Percentiles rank a stretch among this genome's conserved stretches.
These are phyloP conservation scores for Drosophila rhopaloa DNA, from an alignment of 1,140 invertebrate genomes.

Conservation along the genomic window DNA sequence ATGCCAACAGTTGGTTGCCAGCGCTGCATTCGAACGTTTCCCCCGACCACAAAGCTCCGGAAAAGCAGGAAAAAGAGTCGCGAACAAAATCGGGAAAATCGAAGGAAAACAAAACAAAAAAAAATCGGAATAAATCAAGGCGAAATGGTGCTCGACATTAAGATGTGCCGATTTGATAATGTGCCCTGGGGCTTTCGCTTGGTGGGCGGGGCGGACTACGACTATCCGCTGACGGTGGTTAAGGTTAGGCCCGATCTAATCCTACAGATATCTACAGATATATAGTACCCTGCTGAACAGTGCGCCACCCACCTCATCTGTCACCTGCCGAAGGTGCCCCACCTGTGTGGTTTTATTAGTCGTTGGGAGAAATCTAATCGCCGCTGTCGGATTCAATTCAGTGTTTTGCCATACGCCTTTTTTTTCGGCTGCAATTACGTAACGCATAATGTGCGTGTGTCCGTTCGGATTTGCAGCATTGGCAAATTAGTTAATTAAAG, in stretches of 20 bases:
- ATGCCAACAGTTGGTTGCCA: slow-evolving; percentile 74
- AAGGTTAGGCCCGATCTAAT: slow-evolving; percentile 87
- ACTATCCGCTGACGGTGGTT: slow-evolving; percentile 92
- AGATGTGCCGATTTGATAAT: slow-evolving; percentile 88
- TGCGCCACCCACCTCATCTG: slow-evolving; percentile 24
- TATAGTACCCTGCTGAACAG: neutral
- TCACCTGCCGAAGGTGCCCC: slow-evolving; percentile 28
- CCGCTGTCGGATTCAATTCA: slow-evolving; percentile 4
- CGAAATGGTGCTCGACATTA: slow-evolving; percentile 86
- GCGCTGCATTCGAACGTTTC: slow-evolving; percentile 37
- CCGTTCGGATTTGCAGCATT: slow-evolving; percentile 56
- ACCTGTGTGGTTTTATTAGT: slow-evolving; percentile 12
- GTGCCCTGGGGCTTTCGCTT: slow-evolving; percentile 95
- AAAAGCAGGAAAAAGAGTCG: slow-evolving; percentile 13
- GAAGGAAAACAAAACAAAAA: slow-evolving; percentile 1
- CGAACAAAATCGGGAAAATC: slow-evolving; percentile 1
- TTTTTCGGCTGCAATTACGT: slow-evolving; percentile 38
- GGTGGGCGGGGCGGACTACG: slow-evolving; percentile 93
- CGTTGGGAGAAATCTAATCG: neutral
- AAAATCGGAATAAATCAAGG: slow-evolving; percentile 10
- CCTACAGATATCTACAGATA: neutral
- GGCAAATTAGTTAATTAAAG: slow-evolving; percentile 78
- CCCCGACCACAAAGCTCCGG: slow-evolving; percentile 1
- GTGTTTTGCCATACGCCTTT: slow-evolving; percentile 8
- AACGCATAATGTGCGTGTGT: slow-evolving; percentile 37